phyloP scores from a whole-genome alignment of 1,140 invertebrate genomes.

The Drosophila pachea region DNA sequence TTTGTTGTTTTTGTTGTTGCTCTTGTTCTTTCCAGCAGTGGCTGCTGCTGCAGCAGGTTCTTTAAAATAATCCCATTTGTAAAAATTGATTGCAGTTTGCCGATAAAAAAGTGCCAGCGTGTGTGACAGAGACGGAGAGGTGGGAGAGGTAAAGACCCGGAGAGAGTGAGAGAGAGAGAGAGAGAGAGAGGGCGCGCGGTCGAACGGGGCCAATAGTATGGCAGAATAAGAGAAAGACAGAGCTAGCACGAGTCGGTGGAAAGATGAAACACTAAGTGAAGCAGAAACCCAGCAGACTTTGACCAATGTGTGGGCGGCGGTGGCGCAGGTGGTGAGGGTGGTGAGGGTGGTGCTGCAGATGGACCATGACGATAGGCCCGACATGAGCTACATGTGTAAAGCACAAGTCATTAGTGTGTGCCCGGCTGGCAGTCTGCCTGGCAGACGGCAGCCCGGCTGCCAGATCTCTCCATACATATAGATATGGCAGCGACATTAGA shows the following conservation, averaged over 20 bases:
- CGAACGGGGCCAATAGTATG: too few species aligned
- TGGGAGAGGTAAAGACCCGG: not conserved
- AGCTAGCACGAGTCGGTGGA: conserved; percentile 12
- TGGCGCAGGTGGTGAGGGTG: not conserved
- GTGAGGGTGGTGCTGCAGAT: conserved; percentile 25
- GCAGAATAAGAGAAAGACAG: not conserved
- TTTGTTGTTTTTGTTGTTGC: not conserved
- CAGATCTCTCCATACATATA: conserved; percentile 11
- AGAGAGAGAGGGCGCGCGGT: too few species aligned
- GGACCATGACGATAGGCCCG: conserved; percentile 50
- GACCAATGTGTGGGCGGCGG: conserved; percentile 28
- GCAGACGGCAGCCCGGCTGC: conserved; percentile 1
- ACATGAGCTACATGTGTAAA: conserved; percentile 61
- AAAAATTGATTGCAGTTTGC: conserved; percentile 77
- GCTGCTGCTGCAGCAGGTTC: conserved; percentile 17
- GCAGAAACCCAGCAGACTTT: conserved; percentile 49
- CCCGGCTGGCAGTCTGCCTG: conserved; percentile 28
- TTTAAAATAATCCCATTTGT: conserved; percentile 76
- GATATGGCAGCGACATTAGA: conserved; percentile 38
- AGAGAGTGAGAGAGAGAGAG: not conserved
- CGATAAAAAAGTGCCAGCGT: conserved; percentile 55
- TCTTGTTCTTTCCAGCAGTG: not conserved
- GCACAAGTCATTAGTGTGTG: conserved; percentile 72
- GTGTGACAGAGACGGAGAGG: not conserved
- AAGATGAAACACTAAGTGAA: conserved; percentile 61